Percentiles rank a stretch among this genome's conserved stretches.
These are phyloP conservation scores for Pharmacophagus antenor DNA, from an alignment of 2,888 invertebrate species.

Conservation along the genomic window DNA sequence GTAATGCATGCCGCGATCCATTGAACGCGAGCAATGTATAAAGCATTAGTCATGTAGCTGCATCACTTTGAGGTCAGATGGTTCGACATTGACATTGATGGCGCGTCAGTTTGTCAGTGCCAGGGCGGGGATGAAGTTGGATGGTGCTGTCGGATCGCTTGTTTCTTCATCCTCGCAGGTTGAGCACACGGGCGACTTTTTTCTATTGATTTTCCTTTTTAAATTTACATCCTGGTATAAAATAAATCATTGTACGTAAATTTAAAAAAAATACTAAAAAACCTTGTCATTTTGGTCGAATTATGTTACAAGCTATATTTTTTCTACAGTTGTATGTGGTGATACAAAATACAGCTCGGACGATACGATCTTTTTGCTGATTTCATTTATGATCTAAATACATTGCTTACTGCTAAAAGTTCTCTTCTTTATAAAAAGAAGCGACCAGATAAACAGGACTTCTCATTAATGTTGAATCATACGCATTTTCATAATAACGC, in stretches of 20 bases:
- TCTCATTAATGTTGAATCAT: background rate
- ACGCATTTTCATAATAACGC: background rate
- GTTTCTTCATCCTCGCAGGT: slow-evolving; percentile 41
- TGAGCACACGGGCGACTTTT: slow-evolving; percentile 41
- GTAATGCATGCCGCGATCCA: slow-evolving; percentile 15
- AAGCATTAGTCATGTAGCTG: slow-evolving; percentile 56
- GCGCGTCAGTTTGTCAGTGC: slow-evolving; percentile 63
- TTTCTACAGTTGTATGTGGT: no score
- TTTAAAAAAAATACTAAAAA: background rate
- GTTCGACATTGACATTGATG: slow-evolving; percentile 46
- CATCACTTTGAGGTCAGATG: slow-evolving; percentile 51
- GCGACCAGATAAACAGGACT: background rate
- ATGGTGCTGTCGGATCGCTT: slow-evolving; percentile 52
- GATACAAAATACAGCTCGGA: background rate
- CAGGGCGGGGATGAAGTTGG: slow-evolving; percentile 54
- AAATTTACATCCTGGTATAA: background rate
- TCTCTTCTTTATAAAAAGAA: background rate
- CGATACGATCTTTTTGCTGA: background rate
- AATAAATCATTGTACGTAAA: background rate
- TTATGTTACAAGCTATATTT: background rate
- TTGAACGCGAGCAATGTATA: slow-evolving; percentile 47
- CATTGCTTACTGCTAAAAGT: background rate
- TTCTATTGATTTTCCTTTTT: background rate
- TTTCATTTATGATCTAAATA: background rate
- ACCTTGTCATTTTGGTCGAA: no score